phyloP scores from a whole-genome alignment of 2,113 vertebrate species.

The Platysteira castanea region DNA sequence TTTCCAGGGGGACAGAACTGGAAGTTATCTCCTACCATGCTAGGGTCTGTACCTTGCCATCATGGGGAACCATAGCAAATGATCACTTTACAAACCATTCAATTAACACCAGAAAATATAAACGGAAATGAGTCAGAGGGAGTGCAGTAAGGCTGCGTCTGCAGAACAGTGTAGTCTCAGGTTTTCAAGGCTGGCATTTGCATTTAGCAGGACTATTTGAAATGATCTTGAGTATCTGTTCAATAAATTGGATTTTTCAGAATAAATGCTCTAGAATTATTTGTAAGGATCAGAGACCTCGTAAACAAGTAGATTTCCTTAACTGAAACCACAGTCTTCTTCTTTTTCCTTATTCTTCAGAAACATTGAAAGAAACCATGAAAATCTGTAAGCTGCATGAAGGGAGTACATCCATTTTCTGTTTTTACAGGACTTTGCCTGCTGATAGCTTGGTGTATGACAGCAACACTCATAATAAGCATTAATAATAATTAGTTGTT shows the following conservation, averaged over 20 bases:
- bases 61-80: neutral
- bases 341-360: neutral
- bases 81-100: neutral
- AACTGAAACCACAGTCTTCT: neutral
- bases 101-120: neutral
- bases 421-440: neutral
- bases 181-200: neutral
- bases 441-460: neutral
- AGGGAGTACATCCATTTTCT: neutral
- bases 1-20: neutral
- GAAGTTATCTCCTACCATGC: neutral
- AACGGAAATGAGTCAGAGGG: neutral
- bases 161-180: neutral
- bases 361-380: neutral
- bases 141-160: neutral
- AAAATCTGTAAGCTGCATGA: neutral
- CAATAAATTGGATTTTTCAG: neutral
- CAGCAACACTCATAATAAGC: neutral
- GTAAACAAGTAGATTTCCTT: neutral
- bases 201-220: neutral
- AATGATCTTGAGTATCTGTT: neutral
- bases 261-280: neutral
- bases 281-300: neutral
- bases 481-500: neutral
- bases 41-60: neutral